Evolutionary conservation across 2,113 vertebrate genomes (phyloP), one percentile per base, ranked within the genome.

Genomic region (Phodopus roborovskii): DNA sequence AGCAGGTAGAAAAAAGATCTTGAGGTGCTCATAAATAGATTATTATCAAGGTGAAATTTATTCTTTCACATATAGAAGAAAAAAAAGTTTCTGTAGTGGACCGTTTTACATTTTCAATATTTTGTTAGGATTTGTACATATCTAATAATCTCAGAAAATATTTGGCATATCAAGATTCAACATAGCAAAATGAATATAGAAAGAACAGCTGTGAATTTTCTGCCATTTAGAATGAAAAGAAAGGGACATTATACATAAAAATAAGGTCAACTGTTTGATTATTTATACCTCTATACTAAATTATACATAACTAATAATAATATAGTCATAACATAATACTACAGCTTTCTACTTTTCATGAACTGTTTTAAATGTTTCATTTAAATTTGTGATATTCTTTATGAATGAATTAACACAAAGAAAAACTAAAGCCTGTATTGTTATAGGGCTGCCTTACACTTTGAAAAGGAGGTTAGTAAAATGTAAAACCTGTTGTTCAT

Each of bases 121-220:
- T 85, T 85, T 85, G 6, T 86, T 93, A 79, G 30, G 10, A 9
- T 82, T 92, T 94, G n/a, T 84, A 66, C 11, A 12, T 70, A 78
- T 92, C 26, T 48, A 86, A 77, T 28, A 30, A 77, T 36, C 39
- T 95, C 94, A 94, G 81, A 88, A 95, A 95, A 96, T 96, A 10
- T 1, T 83, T 81, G 58, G 16, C 26, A 68, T 60, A 85, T 77
- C 19, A 86, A 86, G 28, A 88, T 20, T 94, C 73, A 92, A 73
- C 13, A 66, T 94, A 94, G 8, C 33, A 88, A 85, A 94, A 78
- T 11, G 58, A 79, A 79, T 88, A 88, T 36, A 94, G 82, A 90
- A 82, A 78, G 7, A 95, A 78, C 20, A 77, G 4, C 53, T 91
- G 11, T 87, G 42, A 94, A 96, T 92, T 60, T 90, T 93, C 36